Percentiles rank a stretch among this genome's conserved stretches.
Evolutionary conservation across 2,888 invertebrate species (phyloP).

Genomic region (Apodemia mormo): DNA sequence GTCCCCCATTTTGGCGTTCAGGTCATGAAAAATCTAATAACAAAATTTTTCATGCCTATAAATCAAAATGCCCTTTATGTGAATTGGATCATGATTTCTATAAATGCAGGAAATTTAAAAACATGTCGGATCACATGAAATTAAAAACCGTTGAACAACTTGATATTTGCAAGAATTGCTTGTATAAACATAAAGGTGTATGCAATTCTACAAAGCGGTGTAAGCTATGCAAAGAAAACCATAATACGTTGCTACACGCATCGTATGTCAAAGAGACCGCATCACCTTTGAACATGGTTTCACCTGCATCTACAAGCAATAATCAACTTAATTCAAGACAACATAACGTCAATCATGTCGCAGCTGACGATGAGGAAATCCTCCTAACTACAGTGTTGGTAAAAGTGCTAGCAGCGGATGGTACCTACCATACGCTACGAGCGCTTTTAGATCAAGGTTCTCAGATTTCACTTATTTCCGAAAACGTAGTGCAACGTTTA

Average conservation of each 20-base stretch:
- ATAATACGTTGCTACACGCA: constrained; percentile 29
- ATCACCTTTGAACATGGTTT: not conserved
- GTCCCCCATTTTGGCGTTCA: not conserved
- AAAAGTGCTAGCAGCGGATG: too few species aligned
- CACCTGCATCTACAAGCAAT: not conserved
- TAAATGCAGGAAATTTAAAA: constrained; percentile 27
- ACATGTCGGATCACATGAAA: constrained; percentile 24
- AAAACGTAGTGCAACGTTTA: too few species aligned
- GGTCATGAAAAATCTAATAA: not conserved
- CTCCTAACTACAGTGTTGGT: too few species aligned
- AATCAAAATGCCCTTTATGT: constrained; percentile 27
- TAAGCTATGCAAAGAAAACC: constrained; percentile 22
- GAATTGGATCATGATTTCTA: constrained; percentile 26
- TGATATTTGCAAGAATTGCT: constrained; percentile 28
- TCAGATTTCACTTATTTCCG: too few species aligned
- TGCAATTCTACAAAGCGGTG: constrained; percentile 28
- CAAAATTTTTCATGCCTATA: not conserved
- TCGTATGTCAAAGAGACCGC: constrained; percentile 6
- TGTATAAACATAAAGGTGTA: constrained; percentile 24
- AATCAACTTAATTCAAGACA: too few species aligned
- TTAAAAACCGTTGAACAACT: constrained; percentile 23
- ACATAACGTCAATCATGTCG: too few species aligned
- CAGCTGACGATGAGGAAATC: too few species aligned
- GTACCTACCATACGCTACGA: too few species aligned
- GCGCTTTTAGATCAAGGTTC: too few species aligned